A percentile compares a stretch with the other conserved stretches of the same genome.
Conservation (phyloP, 2,888 invertebrate species). For the Habroteleia sp. region DNA sequence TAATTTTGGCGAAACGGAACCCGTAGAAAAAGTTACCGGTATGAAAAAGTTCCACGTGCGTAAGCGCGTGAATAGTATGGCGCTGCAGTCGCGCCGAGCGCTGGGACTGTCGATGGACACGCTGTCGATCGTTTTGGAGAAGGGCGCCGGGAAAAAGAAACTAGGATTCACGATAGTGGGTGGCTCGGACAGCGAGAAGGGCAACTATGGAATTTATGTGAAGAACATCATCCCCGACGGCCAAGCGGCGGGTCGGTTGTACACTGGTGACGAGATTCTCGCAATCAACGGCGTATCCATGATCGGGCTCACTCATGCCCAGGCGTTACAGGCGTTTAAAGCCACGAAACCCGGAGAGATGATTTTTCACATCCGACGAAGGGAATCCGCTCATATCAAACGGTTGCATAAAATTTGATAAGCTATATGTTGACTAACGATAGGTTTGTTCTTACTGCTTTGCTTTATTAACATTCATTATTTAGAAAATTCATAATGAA, state of each 20-base stretch:
- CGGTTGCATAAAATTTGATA: conserved; percentile 70
- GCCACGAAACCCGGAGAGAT: conserved; percentile 84
- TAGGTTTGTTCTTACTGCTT: conserved; percentile 72
- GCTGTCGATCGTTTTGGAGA: conserved; percentile 81
- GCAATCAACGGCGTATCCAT: conserved; percentile 83
- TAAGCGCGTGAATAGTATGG: conserved; percentile 70
- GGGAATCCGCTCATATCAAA: conserved; percentile 77
- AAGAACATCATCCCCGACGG: conserved; percentile 85
- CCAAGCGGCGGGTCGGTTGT: conserved; percentile 83
- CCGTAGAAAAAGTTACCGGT: conserved; percentile 76
- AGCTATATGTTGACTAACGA: conserved; percentile 58
- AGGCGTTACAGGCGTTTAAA: conserved; percentile 84
- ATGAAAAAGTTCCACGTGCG: conserved; percentile 81
- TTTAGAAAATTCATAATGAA: too few relatives aligned
- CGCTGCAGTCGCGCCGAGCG: conserved; percentile 67
- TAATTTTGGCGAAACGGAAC: conserved; percentile 17
- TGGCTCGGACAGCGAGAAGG: conserved; percentile 84
- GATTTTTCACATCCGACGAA: conserved; percentile 82
- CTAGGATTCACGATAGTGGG: conserved; percentile 86
- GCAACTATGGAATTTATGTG: conserved; percentile 85
- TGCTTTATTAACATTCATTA: conserved; percentile 69
- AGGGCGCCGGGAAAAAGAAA: conserved; percentile 83
- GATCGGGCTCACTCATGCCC: conserved; percentile 83
- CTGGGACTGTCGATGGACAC: conserved; percentile 74
- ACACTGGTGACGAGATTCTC: conserved; percentile 84